phyloP scores from a whole-genome alignment of 2,797 vertebrate genomes.

The Lemur catta region DNA sequence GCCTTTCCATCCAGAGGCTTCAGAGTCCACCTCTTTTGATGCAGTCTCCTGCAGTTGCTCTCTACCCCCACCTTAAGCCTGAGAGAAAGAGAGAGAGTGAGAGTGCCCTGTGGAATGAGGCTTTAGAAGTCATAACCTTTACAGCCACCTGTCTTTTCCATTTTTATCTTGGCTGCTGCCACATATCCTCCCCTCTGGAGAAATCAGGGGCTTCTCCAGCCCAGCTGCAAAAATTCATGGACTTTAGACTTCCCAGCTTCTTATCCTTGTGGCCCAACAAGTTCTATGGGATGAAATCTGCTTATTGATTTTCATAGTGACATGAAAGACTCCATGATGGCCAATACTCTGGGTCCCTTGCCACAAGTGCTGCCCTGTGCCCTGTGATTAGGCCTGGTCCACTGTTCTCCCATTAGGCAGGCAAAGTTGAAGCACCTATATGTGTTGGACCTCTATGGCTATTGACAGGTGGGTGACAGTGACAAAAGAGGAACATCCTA shows the following conservation, averaged over 20 bases:
- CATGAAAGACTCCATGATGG: neutral
- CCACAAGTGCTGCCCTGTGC: neutral
- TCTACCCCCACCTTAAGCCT: neutral
- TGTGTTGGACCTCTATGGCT: neutral
- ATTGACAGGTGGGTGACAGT: neutral
- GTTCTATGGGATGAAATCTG: neutral
- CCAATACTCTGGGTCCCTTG: neutral
- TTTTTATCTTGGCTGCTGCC: neutral
- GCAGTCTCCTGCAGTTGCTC: neutral
- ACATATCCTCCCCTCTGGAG: neutral
- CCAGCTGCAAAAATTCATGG: neutral
- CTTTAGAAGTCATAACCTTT: constrained; percentile 2
- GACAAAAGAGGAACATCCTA: neutral
- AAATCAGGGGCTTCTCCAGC: constrained; percentile 10
- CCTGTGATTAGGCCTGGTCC: neutral
- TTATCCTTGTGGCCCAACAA: neutral
- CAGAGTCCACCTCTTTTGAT: neutral
- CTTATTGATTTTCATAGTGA: neutral
- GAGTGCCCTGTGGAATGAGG: neutral
- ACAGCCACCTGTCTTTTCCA: constrained; percentile 13
- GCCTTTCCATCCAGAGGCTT: neutral
- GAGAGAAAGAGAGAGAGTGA: neutral
- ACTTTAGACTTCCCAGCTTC: neutral
- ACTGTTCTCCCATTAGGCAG: neutral
- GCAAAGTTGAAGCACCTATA: neutral